A percentile compares a stretch with the other conserved stretches of the same genome.
Conservation (phyloP, 2,113 vertebrate genomes). For the Struthio camelus region DNA sequence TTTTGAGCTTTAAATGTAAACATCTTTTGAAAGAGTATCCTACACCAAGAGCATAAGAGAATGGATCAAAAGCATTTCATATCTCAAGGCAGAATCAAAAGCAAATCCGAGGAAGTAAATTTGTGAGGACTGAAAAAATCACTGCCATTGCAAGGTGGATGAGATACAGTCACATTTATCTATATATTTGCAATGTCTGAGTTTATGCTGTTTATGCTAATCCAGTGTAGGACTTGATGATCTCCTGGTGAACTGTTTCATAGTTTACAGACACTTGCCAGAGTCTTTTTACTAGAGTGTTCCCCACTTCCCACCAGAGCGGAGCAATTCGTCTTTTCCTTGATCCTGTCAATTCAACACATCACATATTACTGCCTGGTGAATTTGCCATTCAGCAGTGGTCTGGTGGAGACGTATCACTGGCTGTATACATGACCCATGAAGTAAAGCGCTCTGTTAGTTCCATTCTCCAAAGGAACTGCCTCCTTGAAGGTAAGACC, state of each 20-base stretch:
- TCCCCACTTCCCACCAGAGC: neutral
- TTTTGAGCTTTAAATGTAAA: neutral
- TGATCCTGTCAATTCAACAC: no score
- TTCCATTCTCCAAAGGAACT: neutral
- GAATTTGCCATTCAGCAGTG: neutral
- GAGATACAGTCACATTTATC: neutral
- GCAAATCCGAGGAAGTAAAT: neutral
- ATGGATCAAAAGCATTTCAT: neutral
- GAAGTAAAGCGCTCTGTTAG: accelerated
- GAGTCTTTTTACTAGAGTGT: neutral
- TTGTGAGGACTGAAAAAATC: neutral
- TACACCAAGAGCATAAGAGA: neutral
- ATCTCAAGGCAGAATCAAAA: neutral
- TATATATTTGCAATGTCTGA: neutral
- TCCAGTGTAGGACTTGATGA: neutral
- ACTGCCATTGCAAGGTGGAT: neutral
- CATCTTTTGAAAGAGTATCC: neutral
- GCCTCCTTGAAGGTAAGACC: neutral
- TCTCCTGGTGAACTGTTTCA: neutral
- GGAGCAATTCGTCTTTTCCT: neutral
- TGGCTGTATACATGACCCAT: accelerated
- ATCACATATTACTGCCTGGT: neutral
- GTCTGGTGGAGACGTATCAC: neutral
- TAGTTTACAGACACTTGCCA: no score
- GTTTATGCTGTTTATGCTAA: neutral